Evolutionary conservation across 2,888 invertebrate genomes (phyloP).

Genomic region (Eilema sororculum): DNA sequence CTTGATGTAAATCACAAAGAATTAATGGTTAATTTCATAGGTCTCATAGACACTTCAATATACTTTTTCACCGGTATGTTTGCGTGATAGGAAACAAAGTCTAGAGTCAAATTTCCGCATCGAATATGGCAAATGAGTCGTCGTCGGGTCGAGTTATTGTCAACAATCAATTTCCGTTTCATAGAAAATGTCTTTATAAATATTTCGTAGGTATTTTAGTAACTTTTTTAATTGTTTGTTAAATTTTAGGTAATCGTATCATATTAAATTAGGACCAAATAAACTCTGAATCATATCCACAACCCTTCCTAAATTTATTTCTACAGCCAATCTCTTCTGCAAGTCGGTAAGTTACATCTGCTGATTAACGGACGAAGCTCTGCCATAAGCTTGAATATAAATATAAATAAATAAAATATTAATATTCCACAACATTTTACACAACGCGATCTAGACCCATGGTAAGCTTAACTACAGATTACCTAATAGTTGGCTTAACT

Average conservation of each 20-base stretch:
- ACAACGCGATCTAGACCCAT: no score
- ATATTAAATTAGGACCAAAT: neutral
- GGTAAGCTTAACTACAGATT: no score
- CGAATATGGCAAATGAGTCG: neutral
- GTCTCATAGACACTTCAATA: neutral
- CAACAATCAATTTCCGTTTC: neutral
- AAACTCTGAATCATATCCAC: no score
- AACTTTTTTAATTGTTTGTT: neutral
- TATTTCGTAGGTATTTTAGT: neutral
- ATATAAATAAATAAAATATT: no score
- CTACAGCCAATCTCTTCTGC: no score
- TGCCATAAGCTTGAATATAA: no score
- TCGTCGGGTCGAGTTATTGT: neutral
- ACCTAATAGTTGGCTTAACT: no score
- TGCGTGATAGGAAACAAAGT: constrained; percentile 3
- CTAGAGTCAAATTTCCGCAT: constrained; percentile 7
- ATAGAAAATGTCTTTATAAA: neutral
- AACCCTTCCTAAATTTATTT: no score
- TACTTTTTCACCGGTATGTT: neutral
- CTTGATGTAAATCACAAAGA: no score
- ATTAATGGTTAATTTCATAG: neutral
- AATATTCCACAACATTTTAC: no score
- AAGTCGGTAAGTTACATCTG: no score
- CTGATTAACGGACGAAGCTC: no score
- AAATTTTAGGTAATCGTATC: neutral